A percentile compares a stretch with the other conserved stretches of the same genome.
These are phyloP conservation scores for Theretra japonica DNA, from an alignment of 2,888 invertebrate genomes.

Conservation along the genomic window DNA sequence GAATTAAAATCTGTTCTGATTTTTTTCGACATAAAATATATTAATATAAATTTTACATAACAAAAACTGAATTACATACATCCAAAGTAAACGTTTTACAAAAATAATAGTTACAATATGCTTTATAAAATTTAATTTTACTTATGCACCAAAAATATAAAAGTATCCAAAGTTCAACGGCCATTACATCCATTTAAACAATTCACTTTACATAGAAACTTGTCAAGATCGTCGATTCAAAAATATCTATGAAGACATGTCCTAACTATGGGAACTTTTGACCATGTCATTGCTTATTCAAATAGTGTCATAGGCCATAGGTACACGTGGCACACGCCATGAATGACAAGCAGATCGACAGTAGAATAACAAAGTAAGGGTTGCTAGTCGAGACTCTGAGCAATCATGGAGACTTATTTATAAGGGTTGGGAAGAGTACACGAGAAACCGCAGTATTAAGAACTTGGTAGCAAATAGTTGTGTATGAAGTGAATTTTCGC, in stretches of 20 bases:
- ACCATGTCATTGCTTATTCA: conserved; percentile 29
- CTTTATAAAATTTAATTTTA: too few relatives aligned
- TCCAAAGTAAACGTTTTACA: too few relatives aligned
- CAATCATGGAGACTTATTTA: conserved; percentile 19
- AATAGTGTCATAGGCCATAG: conserved; percentile 32
- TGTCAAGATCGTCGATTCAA: conserved; percentile 8
- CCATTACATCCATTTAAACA: neutral
- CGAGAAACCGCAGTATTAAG: neutral
- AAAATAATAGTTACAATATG: too few relatives aligned
- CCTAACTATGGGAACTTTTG: conserved; percentile 29
- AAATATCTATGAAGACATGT: conserved; percentile 16
- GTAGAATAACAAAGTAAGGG: conserved; percentile 28
- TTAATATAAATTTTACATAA: too few relatives aligned
- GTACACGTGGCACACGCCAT: conserved; percentile 21
- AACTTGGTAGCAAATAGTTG: too few relatives aligned
- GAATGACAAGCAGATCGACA: conserved; percentile 27
- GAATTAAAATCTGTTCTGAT: too few relatives aligned
- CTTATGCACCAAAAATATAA: neutral
- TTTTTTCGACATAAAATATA: too few relatives aligned
- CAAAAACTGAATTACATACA: too few relatives aligned
- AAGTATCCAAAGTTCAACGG: neutral
- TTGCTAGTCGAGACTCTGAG: conserved; percentile 21
- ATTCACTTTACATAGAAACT: neutral
- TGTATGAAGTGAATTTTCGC: too few relatives aligned
- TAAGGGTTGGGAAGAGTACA: neutral